Conservation (phyloP, 2,113 vertebrate species). For the Penelope pileata region DNA sequence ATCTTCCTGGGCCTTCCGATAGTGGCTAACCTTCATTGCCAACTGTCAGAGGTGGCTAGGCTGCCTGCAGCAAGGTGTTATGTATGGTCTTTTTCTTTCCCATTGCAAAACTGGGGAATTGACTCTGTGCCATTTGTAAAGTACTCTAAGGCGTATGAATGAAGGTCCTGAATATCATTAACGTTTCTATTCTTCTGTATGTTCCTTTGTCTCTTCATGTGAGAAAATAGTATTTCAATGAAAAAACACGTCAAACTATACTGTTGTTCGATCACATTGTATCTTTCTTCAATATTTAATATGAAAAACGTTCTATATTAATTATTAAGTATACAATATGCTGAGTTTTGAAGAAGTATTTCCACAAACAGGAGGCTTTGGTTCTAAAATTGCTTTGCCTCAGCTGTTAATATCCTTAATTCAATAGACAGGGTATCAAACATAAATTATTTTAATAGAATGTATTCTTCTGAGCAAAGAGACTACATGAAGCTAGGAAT, state of each 20-base stretch:
- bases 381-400: not conserved
- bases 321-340: not conserved
- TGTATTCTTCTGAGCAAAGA: not conserved
- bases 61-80: not conserved
- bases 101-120: not conserved
- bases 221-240: not conserved
- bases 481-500: not conserved
- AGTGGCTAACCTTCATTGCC: rapidly evolving
- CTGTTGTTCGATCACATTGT: not conserved
- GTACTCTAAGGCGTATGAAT: not conserved
- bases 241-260: not conserved
- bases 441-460: slow-evolving; percentile 11
- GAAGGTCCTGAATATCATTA: not conserved
- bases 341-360: not conserved
- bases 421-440: not conserved
- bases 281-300: not conserved
- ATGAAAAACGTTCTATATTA: not conserved
- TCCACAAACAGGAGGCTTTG: not conserved
- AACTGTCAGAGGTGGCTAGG: rapidly evolving
- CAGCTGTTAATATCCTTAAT: not conserved
- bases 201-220: not conserved
- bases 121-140: not conserved
- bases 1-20: not conserved
- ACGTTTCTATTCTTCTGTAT: not conserved
- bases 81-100: not conserved